These are phyloP conservation scores for Rhinogobius similis DNA, from an alignment of 2,113 vertebrate genomes.

Conservation along the genomic window DNA sequence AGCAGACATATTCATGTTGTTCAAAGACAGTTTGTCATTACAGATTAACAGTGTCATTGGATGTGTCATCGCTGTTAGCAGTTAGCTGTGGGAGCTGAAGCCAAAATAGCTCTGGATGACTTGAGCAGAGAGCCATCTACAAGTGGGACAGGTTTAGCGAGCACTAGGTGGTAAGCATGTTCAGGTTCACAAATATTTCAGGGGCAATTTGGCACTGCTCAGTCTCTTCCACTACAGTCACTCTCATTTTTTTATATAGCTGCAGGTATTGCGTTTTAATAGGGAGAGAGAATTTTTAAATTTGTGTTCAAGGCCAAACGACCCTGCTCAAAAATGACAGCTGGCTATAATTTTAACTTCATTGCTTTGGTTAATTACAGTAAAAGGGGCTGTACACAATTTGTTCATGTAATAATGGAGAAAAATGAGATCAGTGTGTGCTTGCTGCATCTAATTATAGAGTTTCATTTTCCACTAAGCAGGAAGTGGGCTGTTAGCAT, in stretches of 20 bases:
- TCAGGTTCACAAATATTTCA: background rate
- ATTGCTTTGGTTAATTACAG: too few species aligned
- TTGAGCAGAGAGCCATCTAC: background rate
- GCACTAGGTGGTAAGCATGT: background rate
- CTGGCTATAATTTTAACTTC: too few species aligned
- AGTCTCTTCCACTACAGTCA: background rate
- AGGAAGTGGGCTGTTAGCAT: too few species aligned
- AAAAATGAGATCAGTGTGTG: too few species aligned
- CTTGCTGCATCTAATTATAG: too few species aligned
- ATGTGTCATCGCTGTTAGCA: background rate
- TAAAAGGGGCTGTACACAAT: too few species aligned
- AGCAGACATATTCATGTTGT: background rate
- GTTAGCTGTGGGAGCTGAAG: background rate
- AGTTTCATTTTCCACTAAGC: too few species aligned
- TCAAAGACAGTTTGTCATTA: background rate
- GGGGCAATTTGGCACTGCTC: background rate
- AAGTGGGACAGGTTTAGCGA: background rate
- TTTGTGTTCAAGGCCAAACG: too few species aligned
- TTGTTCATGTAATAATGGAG: too few species aligned
- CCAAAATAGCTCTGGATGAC: background rate
- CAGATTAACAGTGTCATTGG: slow-evolving; percentile 1
- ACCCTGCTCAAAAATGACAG: too few species aligned
- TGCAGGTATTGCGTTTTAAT: too few species aligned
- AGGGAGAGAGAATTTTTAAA: too few species aligned
- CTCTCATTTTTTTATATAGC: background rate